Evolutionary conservation across 2,797 vertebrate species (phyloP).

Genomic region (Chromis chromis): DNA sequence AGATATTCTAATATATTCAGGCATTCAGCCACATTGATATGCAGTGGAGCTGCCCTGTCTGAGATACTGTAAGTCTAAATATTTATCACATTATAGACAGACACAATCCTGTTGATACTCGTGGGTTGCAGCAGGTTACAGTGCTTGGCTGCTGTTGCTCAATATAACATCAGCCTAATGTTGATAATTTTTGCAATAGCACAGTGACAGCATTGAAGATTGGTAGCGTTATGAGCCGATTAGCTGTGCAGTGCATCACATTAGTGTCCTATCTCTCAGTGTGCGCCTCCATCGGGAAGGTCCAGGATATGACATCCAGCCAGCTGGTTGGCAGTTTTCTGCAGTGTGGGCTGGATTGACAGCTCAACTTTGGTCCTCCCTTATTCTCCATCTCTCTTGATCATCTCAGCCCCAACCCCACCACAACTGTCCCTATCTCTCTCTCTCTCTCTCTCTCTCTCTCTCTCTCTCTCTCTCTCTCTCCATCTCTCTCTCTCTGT

Average conservation of each 20-base stretch:
- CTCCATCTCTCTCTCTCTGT: not conserved
- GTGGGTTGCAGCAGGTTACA: conserved; percentile 40
- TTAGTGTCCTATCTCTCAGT: conserved; percentile 48
- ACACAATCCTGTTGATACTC: conserved; percentile 33
- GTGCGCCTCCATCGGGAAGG: conserved; percentile 41
- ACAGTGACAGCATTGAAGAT: conserved; percentile 38
- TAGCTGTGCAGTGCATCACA: conserved; percentile 50
- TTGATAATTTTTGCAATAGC: conserved; percentile 37
- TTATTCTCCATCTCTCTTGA: conserved; percentile 55
- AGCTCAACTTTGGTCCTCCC: conserved; percentile 53
- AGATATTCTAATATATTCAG: conserved; percentile 60
- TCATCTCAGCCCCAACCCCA: conserved; percentile 40
- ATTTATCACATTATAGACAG: conserved; percentile 48
- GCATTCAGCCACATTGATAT: conserved; percentile 60
- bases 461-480: not conserved
- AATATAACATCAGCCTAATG: conserved; percentile 42
- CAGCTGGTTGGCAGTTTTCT: conserved; percentile 64
- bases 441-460: not conserved
- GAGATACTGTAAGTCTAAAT: conserved; percentile 57
- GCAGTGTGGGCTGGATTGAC: conserved; percentile 65
- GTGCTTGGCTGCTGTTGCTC: conserved; percentile 31
- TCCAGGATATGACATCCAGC: conserved; percentile 59
- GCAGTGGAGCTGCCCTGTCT: conserved; percentile 49
- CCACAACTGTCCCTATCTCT: conserved; percentile 42
- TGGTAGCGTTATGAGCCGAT: conserved; percentile 31